Base-by-base conservation (phyloP, 2,113 vertebrate genomes). In the Hystrix cristata region DNA sequence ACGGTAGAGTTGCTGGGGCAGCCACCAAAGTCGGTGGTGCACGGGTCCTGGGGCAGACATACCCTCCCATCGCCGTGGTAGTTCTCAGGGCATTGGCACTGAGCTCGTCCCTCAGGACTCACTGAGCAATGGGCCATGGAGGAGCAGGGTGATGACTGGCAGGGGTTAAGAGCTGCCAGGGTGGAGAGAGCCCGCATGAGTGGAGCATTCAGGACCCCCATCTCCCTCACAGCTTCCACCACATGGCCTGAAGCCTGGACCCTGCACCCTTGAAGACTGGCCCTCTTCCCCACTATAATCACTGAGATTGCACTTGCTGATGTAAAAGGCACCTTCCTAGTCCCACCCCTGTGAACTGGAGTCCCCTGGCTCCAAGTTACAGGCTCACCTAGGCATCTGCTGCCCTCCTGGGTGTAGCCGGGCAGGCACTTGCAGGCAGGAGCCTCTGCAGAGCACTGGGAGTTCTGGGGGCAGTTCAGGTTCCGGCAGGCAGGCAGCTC, bases 11-110 rank as follows among this genome's bases (percentile, higher is more conserved):
- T 98, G 79, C 97, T 87, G 64, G 99, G 99, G 94, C 99, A 99
- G 72, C 99, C 99, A 46, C 99, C 99, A 0, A 99, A 99, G 98
- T 98, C 98, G n/a, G 87, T 19, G 13, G 97, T 76, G 86, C 99
- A 99, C 0, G 99, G 99, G 92, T 99, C 99, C 90, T 97, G 97
- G 34, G 99, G 99, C 84, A 99, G 96, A 84, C 99, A 99, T 71
- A 99, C 90, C 31, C 62, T 98, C 8, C 99, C 99, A 3, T 99
- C 98, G 2, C 99, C 99, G 57, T 99, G 89, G 59, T 98, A 99
- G 74, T 98, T 99, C 0, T 98, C 94, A 86, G 98, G 99, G 97
- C 99, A 99, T 43, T 51, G 97, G 25, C 99, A 99, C 2, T 95
- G 97, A 89, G 99, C 99, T 6, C 98, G 81, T 48, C 60, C 98